Evolutionary conservation across 1,140 invertebrate species (phyloP).

Genomic region (Holotrichia oblita): DNA sequence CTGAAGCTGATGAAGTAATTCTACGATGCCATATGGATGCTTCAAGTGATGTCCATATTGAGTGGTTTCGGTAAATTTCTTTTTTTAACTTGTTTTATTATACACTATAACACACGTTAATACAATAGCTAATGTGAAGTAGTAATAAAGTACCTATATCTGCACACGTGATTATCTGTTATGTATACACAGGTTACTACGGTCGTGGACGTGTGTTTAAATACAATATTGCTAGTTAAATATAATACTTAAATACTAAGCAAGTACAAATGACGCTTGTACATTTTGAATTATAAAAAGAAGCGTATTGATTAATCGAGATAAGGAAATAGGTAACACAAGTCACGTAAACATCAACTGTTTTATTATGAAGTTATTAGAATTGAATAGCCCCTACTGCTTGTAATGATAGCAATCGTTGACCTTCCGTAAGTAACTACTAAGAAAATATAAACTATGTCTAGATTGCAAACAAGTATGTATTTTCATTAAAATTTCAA

Average conservation of each 20-base stretch:
- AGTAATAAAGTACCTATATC: not conserved
- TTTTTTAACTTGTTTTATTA: not conserved
- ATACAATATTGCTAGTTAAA: not conserved
- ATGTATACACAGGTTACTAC: not conserved
- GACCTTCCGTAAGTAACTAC: not conserved
- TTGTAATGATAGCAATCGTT: not conserved
- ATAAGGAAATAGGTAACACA: not conserved
- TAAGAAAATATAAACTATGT: not conserved
- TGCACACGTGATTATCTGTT: not conserved
- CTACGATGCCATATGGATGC: conserved; percentile 80
- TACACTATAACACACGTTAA: not conserved
- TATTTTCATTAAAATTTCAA: too few species aligned
- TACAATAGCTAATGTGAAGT: not conserved
- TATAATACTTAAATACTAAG: not conserved
- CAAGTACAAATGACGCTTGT: not conserved
- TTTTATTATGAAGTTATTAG: not conserved
- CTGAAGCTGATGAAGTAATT: conserved; percentile 69
- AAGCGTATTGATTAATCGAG: not conserved
- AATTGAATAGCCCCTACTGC: not conserved
- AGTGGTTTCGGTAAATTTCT: conserved; percentile 75
- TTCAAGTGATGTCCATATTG: conserved; percentile 74
- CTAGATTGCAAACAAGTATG: too few species aligned
- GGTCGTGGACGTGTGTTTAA: not conserved
- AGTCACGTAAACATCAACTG: conserved; percentile 9
- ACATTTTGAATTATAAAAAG: conserved; percentile 9